A percentile compares a stretch with the other conserved stretches of the same genome.
Evolutionary conservation across 2,797 vertebrate genomes (phyloP).

Genomic region (Enteromius argenteus): DNA sequence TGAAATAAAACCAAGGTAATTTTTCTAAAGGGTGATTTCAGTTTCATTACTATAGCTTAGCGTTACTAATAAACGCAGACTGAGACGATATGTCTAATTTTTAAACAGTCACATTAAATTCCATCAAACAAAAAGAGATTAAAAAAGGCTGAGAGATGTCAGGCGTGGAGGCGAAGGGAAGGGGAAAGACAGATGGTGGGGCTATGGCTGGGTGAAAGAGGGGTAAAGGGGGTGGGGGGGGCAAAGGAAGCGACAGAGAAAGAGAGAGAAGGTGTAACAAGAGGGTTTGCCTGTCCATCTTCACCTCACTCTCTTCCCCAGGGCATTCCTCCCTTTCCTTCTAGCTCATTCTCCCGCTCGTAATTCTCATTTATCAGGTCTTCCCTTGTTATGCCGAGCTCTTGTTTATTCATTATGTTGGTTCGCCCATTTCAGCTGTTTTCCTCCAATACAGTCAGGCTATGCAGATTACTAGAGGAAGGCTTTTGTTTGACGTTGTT

Average conservation of each 20-base stretch:
- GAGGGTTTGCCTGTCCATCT: conserved; percentile 62
- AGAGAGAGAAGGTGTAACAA: conserved; percentile 41
- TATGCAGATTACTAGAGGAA: conserved; percentile 13
- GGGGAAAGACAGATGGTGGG: conserved; percentile 46
- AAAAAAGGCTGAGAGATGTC: conserved; percentile 26
- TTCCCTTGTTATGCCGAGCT: conserved; percentile 40
- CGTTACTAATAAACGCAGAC: conserved; percentile 35
- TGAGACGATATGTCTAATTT: conserved; percentile 28
- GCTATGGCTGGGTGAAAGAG: conserved; percentile 32
- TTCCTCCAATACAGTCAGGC: conserved; percentile 26
- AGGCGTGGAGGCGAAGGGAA: conserved; percentile 20
- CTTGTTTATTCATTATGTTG: conserved; percentile 55
- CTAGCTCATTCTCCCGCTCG: conserved; percentile 23
- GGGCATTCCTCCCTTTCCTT: conserved; percentile 58
- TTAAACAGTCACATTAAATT: conserved; percentile 48
- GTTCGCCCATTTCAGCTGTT: conserved; percentile 15
- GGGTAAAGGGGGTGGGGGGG: conserved; percentile 23
- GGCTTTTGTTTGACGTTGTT: not conserved
- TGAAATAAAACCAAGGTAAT: conserved; percentile 1
- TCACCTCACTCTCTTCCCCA: conserved; percentile 32
- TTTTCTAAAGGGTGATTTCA: conserved; percentile 10
- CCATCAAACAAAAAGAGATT: conserved; percentile 53
- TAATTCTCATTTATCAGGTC: conserved; percentile 47
- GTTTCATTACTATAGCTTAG: conserved; percentile 18
- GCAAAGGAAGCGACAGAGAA: conserved; percentile 33